Percentiles rank a stretch among this genome's conserved stretches.
Conservation (phyloP, 2,797 vertebrate genomes). For the Molossus molossus region DNA sequence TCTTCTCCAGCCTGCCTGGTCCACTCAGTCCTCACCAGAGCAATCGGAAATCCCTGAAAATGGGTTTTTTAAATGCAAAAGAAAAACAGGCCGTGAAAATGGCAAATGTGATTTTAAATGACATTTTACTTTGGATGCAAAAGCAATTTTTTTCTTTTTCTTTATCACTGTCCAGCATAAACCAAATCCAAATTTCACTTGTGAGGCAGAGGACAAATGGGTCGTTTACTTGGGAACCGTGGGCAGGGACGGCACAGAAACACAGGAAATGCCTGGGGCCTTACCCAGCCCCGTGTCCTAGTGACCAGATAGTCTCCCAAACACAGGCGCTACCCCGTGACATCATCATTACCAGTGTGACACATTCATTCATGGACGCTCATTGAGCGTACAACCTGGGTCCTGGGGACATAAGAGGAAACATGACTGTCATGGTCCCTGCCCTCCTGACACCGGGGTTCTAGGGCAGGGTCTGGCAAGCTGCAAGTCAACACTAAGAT, state of each 20-base stretch:
- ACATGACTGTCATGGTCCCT: accelerated
- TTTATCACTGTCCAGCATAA: neutral
- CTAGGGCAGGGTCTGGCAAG: neutral
- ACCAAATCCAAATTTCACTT: neutral
- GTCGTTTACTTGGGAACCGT: neutral
- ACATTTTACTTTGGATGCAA: slow-evolving; percentile 48
- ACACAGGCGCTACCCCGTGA: accelerated
- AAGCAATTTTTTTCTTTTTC: neutral
- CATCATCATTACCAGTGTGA: neutral
- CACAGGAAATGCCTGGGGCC: neutral
- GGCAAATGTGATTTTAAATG: slow-evolving; percentile 54
- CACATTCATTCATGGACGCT: neutral
- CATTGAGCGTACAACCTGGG: neutral
- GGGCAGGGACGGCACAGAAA: neutral
- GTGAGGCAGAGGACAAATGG: neutral
- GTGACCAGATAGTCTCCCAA: neutral
- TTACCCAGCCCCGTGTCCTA: neutral
- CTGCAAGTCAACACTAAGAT: neutral
- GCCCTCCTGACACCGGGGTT: neutral
- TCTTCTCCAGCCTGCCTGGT: slow-evolving; percentile 70
- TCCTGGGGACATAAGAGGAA: neutral
- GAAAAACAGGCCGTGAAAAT: slow-evolving; percentile 67
- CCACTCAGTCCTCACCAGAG: slow-evolving; percentile 65
- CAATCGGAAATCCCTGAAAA: slow-evolving; percentile 73
- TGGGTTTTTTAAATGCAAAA: slow-evolving; percentile 50